Percentiles rank a stretch among this genome's conserved stretches.
Conservation (phyloP, 2,797 vertebrate genomes). For the Cynopterus sphinx region DNA sequence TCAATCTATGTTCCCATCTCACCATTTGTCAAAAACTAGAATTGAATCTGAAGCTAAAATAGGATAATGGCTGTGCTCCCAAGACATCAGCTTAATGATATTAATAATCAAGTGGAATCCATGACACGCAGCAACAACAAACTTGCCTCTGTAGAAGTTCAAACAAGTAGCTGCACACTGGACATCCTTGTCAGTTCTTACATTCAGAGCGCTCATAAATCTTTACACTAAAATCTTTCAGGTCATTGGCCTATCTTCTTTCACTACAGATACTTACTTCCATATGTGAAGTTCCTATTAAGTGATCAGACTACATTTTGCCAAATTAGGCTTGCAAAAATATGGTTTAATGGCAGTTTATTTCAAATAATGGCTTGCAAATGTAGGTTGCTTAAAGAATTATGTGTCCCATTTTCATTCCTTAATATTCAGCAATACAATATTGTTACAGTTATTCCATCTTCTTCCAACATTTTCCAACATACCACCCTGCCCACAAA, state of each 20-base stretch:
- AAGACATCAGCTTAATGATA: background rate
- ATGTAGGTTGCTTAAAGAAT: conserved; percentile 46
- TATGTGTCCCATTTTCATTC: conserved; percentile 45
- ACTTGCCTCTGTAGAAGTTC: background rate
- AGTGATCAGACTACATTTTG: background rate
- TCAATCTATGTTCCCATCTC: background rate
- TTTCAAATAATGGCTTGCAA: conserved; percentile 65
- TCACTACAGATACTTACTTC: conserved; percentile 1
- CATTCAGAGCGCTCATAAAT: background rate
- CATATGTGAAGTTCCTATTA: conserved; percentile 49
- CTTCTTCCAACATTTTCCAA: background rate
- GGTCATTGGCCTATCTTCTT: background rate
- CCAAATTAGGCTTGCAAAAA: conserved; percentile 22
- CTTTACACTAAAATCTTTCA: background rate
- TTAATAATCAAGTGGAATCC: background rate
- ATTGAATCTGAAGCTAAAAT: conserved; percentile 48
- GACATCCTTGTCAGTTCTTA: background rate
- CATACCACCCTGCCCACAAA: background rate
- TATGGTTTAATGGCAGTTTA: conserved; percentile 49
- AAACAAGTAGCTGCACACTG: background rate
- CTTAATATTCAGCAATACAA: conserved; percentile 40
- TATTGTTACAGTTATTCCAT: background rate
- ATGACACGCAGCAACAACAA: background rate
- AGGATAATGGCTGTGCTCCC: background rate
- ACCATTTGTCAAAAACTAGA: conserved; percentile 38